Percentiles rank a stretch among this genome's conserved stretches.
Conservation (phyloP, 2,797 vertebrate species). For the Chaetophractus vellerosus region DNA sequence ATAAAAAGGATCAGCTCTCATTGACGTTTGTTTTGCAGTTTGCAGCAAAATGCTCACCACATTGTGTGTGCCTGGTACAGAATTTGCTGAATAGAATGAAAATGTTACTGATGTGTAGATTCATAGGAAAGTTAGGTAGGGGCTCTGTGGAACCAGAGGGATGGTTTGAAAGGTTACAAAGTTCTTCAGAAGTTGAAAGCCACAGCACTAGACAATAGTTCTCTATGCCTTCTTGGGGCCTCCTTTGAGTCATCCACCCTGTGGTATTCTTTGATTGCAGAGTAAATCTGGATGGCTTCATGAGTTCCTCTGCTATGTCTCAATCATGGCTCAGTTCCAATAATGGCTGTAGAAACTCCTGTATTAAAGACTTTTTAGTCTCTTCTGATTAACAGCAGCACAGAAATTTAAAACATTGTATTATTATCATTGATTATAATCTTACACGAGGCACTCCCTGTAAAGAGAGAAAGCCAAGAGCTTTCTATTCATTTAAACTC, state of each 20-base stretch:
- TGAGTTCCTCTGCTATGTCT: background rate
- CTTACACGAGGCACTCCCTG: constrained; percentile 35
- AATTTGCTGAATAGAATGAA: background rate
- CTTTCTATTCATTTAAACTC: constrained; percentile 45
- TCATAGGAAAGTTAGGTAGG: background rate
- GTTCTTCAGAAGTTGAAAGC: constrained; percentile 49
- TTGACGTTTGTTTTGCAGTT: background rate
- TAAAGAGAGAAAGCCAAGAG: constrained; percentile 59
- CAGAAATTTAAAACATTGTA: constrained; percentile 2
- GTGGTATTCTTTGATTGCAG: constrained; percentile 44
- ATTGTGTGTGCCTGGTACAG: background rate
- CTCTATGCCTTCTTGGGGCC: background rate
- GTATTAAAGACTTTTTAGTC: background rate
- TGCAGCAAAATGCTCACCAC: background rate
- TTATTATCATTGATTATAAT: constrained; percentile 25
- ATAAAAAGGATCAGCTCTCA: background rate
- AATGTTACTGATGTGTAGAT: background rate
- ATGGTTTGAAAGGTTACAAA: background rate
- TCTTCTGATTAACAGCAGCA: constrained; percentile 41
- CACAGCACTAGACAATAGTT: background rate
- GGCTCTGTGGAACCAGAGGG: background rate
- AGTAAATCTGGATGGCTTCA: constrained; percentile 21
- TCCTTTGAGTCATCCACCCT: background rate
- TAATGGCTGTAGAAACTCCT: constrained; percentile 15
- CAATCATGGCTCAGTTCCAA: constrained; percentile 6